Base-by-base conservation (phyloP, 2,888 invertebrate species). In the Pseudococcus longispinus region DNA sequence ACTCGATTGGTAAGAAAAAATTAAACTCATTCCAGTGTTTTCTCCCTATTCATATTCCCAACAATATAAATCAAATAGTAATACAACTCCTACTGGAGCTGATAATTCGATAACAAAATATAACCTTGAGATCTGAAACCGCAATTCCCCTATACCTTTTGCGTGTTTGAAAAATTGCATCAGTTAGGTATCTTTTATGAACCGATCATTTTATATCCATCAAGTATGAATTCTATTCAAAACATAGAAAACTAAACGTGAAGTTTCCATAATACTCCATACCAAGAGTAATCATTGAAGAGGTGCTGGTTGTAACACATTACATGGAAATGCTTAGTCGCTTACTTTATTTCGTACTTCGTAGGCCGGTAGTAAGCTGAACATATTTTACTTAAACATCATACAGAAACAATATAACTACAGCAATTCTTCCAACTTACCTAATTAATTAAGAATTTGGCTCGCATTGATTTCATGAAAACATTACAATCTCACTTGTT, bases 351-450 rank as follows among this genome's bases (percentile, higher is more conserved):
- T n/a, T n/a, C n/a, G n/a, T n/a, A n/a, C n/a, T 37, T 20, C 77
- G 20, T 80, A 80, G 77, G 77, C 77, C 77, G 77, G 77, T 42
- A 74, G 8, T 32, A n/a, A 42, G 42, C 26, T 37, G n/a, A 77
- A 80, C 20, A 80, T 42, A 32, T 29, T 32, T 20, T 20, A 29
- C 18, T 11, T 2, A 20, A 20, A 20, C 29, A 18, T 74, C 6
- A 4, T 42, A 42, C 20, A 13, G 20, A n/a, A 42, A 80, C 20
- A 18, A n/a, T 32, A 80, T 42, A 9, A 80, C 9, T 20, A 20
- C 0, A 42, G 18, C 4, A 9, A 80, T 42, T 20, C 11, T 18
- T 20, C 8, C 11, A 42, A 23, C 42, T 42, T 80, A 42, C 42
- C 11, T 37, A 29, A 74, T 37, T 37, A 37, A 42, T 80, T 42